Percentiles rank a stretch among this genome's conserved stretches.
Evolutionary conservation across 2,797 vertebrate species (phyloP).

Genomic region (Otolemur crassicaudatus): DNA sequence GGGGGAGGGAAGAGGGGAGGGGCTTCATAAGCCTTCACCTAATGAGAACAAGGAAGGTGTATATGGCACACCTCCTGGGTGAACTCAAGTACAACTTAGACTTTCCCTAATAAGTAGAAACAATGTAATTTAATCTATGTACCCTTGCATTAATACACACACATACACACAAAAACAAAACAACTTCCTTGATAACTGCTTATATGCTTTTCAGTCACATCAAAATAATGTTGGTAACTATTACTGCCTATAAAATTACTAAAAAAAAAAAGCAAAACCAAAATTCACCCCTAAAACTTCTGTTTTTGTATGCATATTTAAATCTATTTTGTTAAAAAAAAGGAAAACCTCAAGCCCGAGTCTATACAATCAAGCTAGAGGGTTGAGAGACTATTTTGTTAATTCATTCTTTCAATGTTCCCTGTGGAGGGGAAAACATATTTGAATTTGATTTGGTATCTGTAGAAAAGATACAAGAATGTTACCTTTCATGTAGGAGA

Average conservation of each 20-base stretch:
- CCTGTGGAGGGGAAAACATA: not conserved
- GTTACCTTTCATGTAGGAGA: slow-evolving; percentile 11
- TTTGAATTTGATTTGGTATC: slow-evolving; percentile 36
- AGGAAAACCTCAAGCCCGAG: too few species aligned
- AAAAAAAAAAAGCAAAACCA: not conserved
- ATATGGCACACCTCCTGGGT: too few species aligned
- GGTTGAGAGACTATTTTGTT: not conserved
- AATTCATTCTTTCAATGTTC: slow-evolving; percentile 11
- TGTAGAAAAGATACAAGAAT: slow-evolving; percentile 51
- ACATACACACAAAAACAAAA: too few species aligned
- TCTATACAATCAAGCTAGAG: slow-evolving; percentile 15
- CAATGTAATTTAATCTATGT: too few species aligned
- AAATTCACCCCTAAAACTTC: not conserved
- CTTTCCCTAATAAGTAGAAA: too few species aligned
- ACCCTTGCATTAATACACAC: too few species aligned
- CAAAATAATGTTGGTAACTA: not conserved
- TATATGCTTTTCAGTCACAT: not conserved
- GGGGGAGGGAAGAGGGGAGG: too few species aligned
- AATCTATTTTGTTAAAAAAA: slow-evolving; percentile 47
- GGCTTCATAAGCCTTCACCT: too few species aligned
- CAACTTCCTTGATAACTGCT: not conserved
- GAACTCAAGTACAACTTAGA: too few species aligned
- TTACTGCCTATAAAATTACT: not conserved
- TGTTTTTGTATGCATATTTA: slow-evolving; percentile 40
- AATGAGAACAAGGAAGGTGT: too few species aligned